A percentile compares a stretch with the other conserved stretches of the same genome.
Conservation (phyloP, 2,797 vertebrate genomes). For the Erpetoichthys calabaricus region DNA sequence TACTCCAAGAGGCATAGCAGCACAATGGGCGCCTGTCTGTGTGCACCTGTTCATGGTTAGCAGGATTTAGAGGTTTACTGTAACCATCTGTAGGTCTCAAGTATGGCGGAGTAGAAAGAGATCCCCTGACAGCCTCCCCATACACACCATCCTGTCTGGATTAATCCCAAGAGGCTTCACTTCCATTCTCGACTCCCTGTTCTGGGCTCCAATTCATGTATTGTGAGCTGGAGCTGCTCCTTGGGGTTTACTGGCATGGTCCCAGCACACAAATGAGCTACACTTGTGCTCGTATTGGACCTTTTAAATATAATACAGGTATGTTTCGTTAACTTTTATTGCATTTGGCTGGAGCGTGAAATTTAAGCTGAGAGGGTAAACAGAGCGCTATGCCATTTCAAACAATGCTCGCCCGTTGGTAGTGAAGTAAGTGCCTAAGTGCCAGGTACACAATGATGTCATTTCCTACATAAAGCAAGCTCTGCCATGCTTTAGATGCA, state of each 20-base stretch:
- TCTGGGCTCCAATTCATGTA: conserved; percentile 26
- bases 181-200: background rate
- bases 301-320: conserved; percentile 46
- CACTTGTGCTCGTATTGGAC: conserved; percentile 26
- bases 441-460: conserved; percentile 61
- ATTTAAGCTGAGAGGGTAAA: conserved; percentile 52
- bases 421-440: conserved; percentile 50
- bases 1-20: background rate
- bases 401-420: conserved; percentile 65
- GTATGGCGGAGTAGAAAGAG: too few relatives aligned
- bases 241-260: conserved; percentile 39
- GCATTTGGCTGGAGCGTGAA: conserved; percentile 51
- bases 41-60: conserved; percentile 7
- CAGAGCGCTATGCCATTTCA: conserved; percentile 56
- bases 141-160: conserved; percentile 9
- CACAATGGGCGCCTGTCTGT: conserved; percentile 16
- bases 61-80: too few relatives aligned
- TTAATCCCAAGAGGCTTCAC: background rate
- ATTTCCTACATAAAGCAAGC: conserved; percentile 67
- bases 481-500: conserved; percentile 29
- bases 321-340: conserved; percentile 63
- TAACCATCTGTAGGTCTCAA: too few relatives aligned
- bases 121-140: too few relatives aligned
- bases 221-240: conserved; percentile 40
- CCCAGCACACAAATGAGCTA: conserved; percentile 51